Evolutionary conservation across 2,113 vertebrate genomes (phyloP), one percentile per base, ranked within the genome.

Genomic region (Eretmochelys imbricata): DNA sequence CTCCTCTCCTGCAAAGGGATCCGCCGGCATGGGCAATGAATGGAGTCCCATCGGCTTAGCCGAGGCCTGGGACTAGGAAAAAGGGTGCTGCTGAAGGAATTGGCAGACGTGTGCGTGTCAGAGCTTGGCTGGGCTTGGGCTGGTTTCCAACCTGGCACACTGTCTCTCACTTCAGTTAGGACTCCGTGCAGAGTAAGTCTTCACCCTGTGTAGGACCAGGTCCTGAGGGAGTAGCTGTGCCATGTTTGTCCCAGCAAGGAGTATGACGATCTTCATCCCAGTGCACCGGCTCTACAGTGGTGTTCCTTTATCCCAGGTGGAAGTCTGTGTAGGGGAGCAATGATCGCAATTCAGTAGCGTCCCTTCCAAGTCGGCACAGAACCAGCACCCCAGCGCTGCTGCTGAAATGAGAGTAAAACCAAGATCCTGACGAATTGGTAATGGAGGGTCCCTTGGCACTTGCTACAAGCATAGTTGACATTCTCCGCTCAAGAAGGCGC

Each of bases 251-350:
- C 49, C 27, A 87, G 27, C 0, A 0, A 38, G 11, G 38, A 62
- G 59, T 50, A n/a, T 7, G 76, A 14, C 59, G n/a, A 48, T 46
- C 65, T 91, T 8, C 10, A n/a, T 38, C 59, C 51, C 62, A 35
- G 46, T 59, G 51, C 42, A 13, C 12, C 13, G 85, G 55, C 59
- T 50, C 78, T 86, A 9, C 51, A 83, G 46, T 85, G 59, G 17
- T 62, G 76, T 8, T 59, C 46, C 51, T 8, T 49, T 17, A 8
- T 59, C 16, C 49, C 62, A 27, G 5, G 49, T 0, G 0, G 22
- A 22, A 14, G n/a, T 82, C 38, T 55, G 24, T 27, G 29, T 6
- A 13, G 22, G 78, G 29, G 13, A 25, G 27, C 22, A 75, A 13
- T 54, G 22, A 27, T 38, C 38, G 80, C 1, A 19, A 49, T n/a